Evolutionary conservation across 1,140 invertebrate species (phyloP).

Genomic region (Drosophila trapezifrons): DNA sequence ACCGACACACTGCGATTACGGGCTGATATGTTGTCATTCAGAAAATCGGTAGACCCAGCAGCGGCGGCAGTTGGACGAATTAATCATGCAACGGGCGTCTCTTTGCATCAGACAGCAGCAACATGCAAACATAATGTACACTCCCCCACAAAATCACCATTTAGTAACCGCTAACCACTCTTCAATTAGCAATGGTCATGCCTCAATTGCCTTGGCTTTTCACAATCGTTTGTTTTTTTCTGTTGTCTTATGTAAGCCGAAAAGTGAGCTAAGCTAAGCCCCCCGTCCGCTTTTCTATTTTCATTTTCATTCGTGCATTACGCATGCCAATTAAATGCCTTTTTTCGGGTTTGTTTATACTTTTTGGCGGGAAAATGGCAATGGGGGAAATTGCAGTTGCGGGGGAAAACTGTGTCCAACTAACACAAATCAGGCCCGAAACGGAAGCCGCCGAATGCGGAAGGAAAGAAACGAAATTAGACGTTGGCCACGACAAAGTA

Average conservation of each 20-base stretch:
- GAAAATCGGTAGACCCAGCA: constrained; percentile 20
- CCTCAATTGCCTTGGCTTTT: constrained; percentile 58
- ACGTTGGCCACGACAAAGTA: constrained; percentile 30
- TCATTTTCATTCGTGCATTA: constrained; percentile 36
- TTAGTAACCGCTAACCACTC: constrained; percentile 28
- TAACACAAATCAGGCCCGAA: constrained; percentile 54
- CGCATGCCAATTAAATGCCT: constrained; percentile 59
- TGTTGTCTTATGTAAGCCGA: constrained; percentile 43
- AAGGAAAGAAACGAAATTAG: constrained; percentile 49
- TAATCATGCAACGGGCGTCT: constrained; percentile 55
- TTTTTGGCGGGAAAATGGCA: constrained; percentile 30
- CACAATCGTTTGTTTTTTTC: constrained; percentile 56
- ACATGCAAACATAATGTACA: background rate
- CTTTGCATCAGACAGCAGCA: constrained; percentile 54
- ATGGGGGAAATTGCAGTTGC: constrained; percentile 23
- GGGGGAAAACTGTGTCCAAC: constrained; percentile 56
- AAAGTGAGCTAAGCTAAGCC: constrained; percentile 50
- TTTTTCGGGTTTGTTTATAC: constrained; percentile 34
- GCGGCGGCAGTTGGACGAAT: constrained; percentile 37
- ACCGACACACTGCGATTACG: constrained; percentile 55
- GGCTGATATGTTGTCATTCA: constrained; percentile 34
- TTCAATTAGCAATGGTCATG: constrained; percentile 71
- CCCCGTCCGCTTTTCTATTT: constrained; percentile 12
- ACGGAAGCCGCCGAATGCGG: constrained; percentile 69
- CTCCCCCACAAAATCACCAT: constrained; percentile 3